Evolutionary conservation across 2,113 vertebrate species (phyloP), one percentile per base, ranked within the genome.

Genomic region (Rissa tridactyla): DNA sequence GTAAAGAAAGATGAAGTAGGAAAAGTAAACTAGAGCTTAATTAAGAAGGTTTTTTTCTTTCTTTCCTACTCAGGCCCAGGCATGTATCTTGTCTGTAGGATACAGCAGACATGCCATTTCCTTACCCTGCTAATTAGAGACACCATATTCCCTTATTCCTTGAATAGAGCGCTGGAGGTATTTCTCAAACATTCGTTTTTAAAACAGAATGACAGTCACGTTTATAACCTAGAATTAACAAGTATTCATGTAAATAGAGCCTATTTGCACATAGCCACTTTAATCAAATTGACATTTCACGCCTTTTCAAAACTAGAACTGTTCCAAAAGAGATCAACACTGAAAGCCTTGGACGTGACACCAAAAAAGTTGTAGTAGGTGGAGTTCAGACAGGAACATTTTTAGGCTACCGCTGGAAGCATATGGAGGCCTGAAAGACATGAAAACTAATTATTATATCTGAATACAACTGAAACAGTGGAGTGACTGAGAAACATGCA

Each of bases 61-160:
- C 90, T 92, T 96, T 92, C 55, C 75, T 86, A 66, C 27, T 91
- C 68, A 78, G 75, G 83, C 70, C 73, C 68, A 78, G 94, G 82
- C 51, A 72, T 58, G 69, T 66, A 65, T 95, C 86, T 86, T n/a
- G 75, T 94, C 95, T 92, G 91, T 90, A 64, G 87, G 86, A 92
- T 82, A 92, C 92, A 77, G 30, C 95, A 97, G 86, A 94, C 72
- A 73, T 95, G 86, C 46, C 60, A 71, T 94, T 96, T 95, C 82
- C 82, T 92, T 95, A 84, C 79, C 90, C 88, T 96, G 69, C 94
- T 98, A 97, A 98, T 98, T 98, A 98, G 96, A 96, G 93, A 95
- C 84, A 90, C 87, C 82, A 38, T 66, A 96, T 95, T 92, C 94
- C 96, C 82, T 40, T 66, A 96, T 95, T 92, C 94, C 96, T 80